These are phyloP conservation scores for Petrocephalus schoutedeni DNA, from an alignment of 2,797 vertebrate genomes.

Conservation along the genomic window DNA sequence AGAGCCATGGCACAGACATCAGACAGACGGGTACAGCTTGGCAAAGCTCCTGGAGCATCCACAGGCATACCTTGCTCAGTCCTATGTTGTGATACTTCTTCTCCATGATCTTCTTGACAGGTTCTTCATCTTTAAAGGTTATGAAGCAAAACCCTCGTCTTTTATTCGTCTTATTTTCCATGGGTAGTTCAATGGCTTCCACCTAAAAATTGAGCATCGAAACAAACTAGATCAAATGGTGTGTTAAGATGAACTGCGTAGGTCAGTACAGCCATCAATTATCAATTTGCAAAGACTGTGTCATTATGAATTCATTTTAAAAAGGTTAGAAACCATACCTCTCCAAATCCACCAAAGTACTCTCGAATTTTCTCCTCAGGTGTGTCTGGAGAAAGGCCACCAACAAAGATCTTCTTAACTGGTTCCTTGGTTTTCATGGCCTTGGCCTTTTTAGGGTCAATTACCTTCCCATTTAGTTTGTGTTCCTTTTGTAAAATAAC, in stretches of 20 bases:
- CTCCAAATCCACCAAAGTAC: conserved; percentile 91
- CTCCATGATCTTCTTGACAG: conserved; percentile 95
- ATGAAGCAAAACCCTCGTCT: conserved; percentile 98
- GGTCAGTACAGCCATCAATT: neutral
- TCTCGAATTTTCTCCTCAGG: conserved; percentile 96
- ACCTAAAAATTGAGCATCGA: conserved; percentile 61
- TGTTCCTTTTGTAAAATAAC: conserved; percentile 94
- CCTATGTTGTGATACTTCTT: conserved; percentile 98
- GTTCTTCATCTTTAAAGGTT: conserved; percentile 94
- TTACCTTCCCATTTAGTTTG: conserved; percentile 96
- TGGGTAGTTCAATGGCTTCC: conserved; percentile 93
- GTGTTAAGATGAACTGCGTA: neutral
- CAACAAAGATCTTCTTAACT: conserved; percentile 97
- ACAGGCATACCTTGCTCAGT: conserved; percentile 84
- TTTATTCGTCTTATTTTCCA: conserved; percentile 99
- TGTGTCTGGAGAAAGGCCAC: conserved; percentile 94
- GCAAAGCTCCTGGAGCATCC: neutral
- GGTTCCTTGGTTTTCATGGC: conserved; percentile 99
- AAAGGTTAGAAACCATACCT: conserved; percentile 63
- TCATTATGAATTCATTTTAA: neutral
- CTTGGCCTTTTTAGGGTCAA: conserved; percentile 98
- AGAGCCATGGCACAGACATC: neutral
- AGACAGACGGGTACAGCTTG: neutral
- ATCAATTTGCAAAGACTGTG: neutral
- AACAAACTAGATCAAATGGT: neutral